Evolutionary conservation across 2,113 vertebrate species (phyloP).

Genomic region (cat (Felis catus)): F.catus_Fca126_mat1.0 CM031415.1:88538001-88538500

Average conservation of each 20-base stretch:
- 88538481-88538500: neutral
- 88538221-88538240: neutral
- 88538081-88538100: neutral
- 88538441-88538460: neutral
- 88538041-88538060: neutral
- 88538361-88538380: neutral
- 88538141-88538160: neutral
- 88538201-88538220: neutral
- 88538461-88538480: neutral
- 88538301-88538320: neutral
- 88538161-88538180: neutral
- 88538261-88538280: neutral
- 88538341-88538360: neutral
- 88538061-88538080: neutral
- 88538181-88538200: neutral
- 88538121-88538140: neutral
- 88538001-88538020: neutral
- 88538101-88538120: neutral
- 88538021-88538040: neutral
- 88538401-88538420: accelerated
- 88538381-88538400: neutral
- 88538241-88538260: neutral
- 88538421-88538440: neutral
- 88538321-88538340: neutral
- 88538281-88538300: neutral